phyloP scores from a whole-genome alignment of 1,140 invertebrate genomes.

The Geopemphigus sp. region DNA sequence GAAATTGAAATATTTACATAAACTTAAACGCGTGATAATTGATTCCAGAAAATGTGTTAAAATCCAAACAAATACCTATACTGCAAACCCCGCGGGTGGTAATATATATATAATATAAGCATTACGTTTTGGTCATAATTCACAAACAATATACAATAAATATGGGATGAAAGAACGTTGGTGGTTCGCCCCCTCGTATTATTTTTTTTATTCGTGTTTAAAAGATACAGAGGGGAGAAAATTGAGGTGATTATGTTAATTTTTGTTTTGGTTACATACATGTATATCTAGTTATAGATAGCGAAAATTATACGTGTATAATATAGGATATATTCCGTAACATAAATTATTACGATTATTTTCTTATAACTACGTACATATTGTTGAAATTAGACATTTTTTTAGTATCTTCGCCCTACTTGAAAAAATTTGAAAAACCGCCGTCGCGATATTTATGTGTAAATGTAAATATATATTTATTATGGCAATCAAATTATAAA shows the following conservation, averaged over 20 bases:
- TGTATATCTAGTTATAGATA: too few species aligned
- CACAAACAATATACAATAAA: slow-evolving; percentile 28
- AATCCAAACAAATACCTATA: slow-evolving; percentile 24
- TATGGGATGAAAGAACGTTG: slow-evolving; percentile 16
- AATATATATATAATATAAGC: background rate
- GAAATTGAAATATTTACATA: slow-evolving; percentile 31
- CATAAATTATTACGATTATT: too few species aligned
- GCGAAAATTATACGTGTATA: too few species aligned
- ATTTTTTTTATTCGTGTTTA: slow-evolving; percentile 26
- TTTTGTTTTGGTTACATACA: slow-evolving; percentile 11
- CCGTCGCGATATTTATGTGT: too few species aligned
- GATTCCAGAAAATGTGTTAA: slow-evolving; percentile 28
- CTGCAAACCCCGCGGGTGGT: slow-evolving; percentile 27
- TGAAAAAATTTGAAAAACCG: too few species aligned
- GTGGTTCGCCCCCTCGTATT: slow-evolving; percentile 19
- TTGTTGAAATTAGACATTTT: too few species aligned
- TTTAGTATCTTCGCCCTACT: too few species aligned
- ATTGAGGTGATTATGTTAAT: slow-evolving; percentile 37
- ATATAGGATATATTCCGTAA: too few species aligned
- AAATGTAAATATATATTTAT: too few species aligned
- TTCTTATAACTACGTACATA: too few species aligned
- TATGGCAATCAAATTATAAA: too few species aligned
- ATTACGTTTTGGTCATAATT: slow-evolving; percentile 28
- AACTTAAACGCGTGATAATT: slow-evolving; percentile 24
- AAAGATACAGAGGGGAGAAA: slow-evolving; percentile 24